A percentile compares a stretch with the other conserved stretches of the same genome.
phyloP scores from a whole-genome alignment of 1,140 invertebrate genomes.

The Drosophila tani region DNA sequence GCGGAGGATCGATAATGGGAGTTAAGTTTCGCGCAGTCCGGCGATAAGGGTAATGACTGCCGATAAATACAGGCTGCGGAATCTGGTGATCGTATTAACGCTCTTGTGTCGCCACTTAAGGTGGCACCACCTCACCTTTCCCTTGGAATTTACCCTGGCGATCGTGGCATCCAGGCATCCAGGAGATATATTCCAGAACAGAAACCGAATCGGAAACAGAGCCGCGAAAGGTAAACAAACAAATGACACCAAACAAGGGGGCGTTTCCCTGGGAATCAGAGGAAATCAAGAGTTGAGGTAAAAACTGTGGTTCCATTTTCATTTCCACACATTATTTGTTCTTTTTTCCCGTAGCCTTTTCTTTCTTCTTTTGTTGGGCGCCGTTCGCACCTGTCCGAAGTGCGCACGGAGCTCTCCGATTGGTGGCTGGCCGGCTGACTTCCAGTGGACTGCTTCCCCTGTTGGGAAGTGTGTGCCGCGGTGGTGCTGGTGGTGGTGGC shows the following conservation, averaged over 20 bases:
- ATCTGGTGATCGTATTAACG: conserved; percentile 44
- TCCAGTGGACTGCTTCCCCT: conserved; percentile 64
- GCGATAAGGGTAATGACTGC: conserved; percentile 40
- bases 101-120: conserved; percentile 40
- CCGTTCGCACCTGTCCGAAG: conserved; percentile 73
- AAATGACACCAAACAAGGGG: conserved; percentile 79
- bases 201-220: conserved; percentile 12
- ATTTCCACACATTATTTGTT: conserved; percentile 34
- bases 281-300: conserved; percentile 35
- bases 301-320: conserved; percentile 65
- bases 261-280: conserved; percentile 53
- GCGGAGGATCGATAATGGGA: conserved; percentile 38
- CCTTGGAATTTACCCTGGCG: conserved; percentile 21
- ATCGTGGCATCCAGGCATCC: conserved; percentile 21
- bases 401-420: conserved; percentile 39
- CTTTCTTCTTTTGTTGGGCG: conserved; percentile 70
- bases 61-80: conserved; percentile 39
- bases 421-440: conserved; percentile 42
- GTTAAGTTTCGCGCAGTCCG: conserved; percentile 32
- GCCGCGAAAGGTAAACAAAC: conserved; percentile 71
- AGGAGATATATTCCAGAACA: conserved; percentile 8
- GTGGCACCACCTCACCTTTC: conserved; percentile 8
- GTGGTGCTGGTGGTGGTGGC: not conserved
- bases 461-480: conserved; percentile 22
- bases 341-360: conserved; percentile 63